Base-by-base conservation (phyloP, 2,888 invertebrate species). In the Synanthedon formicaeformis region DNA sequence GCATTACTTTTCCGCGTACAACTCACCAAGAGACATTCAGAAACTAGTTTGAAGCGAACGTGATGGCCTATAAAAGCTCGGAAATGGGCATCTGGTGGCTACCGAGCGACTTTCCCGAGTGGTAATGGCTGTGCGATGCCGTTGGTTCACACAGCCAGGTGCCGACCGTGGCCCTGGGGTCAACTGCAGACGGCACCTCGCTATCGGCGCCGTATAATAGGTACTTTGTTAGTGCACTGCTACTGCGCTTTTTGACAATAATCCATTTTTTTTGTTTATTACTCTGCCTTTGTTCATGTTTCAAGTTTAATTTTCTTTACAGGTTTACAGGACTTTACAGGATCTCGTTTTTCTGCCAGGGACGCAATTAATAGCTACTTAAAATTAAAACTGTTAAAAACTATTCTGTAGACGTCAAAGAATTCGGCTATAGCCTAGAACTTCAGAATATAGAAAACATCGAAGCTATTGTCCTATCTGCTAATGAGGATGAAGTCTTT, bases 31-130 rank as follows among this genome's bases (percentile, higher is more conserved):
- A 73, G 62, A 70, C 75, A 76, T 82, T 80, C 68, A 61, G 34
- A 82, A 83, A 84, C 85, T 78, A 76, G 84, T 84, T 82, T 81
- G 71, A 75, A 73, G 75, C 74, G 69, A 70, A 71, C 73, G 63
- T 81, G 80, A 83, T 81, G 80, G 82, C 74, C 77, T 81, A 83
- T 85, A 85, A 85, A 81, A 75, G 75, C 73, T 67, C 69, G 66
- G 67, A 73, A 83, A 83, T 81, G 81, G 80, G 71, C 73, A 68
- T 69, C 68, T 67, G 65, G 63, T 71, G 70, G 73, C 81, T 78
- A 77, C 81, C 66, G 77, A 74, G 72, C 58, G 72, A 73, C 79
- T 81, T 85, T 84, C 83, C 76, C 79, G 76, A 69, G 71, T 78
- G 72, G 73, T 48, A 18, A 51, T 40, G 41, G 34, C 23, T 13